Percentiles rank a stretch among this genome's conserved stretches.
Conservation (phyloP, 1,140 invertebrate species). For the Idris sp. region DNA sequence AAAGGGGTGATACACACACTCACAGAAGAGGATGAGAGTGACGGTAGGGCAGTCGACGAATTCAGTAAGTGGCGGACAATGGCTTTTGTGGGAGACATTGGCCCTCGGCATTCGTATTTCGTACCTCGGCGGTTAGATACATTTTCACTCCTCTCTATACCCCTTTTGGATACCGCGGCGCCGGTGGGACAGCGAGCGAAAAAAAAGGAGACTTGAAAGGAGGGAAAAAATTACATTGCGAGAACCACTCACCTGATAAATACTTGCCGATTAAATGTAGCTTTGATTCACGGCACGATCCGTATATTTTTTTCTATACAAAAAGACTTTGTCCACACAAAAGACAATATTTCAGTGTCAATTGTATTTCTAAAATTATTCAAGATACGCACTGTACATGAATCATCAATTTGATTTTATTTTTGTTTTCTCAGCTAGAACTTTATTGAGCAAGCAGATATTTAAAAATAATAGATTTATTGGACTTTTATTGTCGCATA, state of each 20-base stretch:
- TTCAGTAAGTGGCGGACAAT: constrained; percentile 78
- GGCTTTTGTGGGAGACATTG: constrained; percentile 76
- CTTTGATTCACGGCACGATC: constrained; percentile 59
- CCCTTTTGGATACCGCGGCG: constrained; percentile 57
- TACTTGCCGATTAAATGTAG: constrained; percentile 71
- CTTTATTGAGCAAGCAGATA: no score
- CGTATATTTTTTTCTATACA: no score
- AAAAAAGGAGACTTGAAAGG: constrained; percentile 42
- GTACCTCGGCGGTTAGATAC: constrained; percentile 67
- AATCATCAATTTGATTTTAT: no score
- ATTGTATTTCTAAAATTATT: no score
- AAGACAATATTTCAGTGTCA: constrained; percentile 34
- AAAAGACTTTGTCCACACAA: no score
- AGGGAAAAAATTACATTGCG: constrained; percentile 56
- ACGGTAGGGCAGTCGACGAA: constrained; percentile 68
- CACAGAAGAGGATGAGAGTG: constrained; percentile 41
- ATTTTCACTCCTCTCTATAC: constrained; percentile 66
- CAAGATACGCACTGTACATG: no score
- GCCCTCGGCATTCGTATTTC: constrained; percentile 71
- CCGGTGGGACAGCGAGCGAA: constrained; percentile 39
- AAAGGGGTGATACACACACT: constrained; percentile 34
- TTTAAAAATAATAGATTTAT: constrained; percentile 30
- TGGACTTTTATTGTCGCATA: constrained; percentile 38
- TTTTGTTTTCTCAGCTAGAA: no score
- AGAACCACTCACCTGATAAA: constrained; percentile 62